Evolutionary conservation across 2,113 vertebrate genomes (phyloP), one percentile per base, ranked within the genome.

Genomic region (Poeciliopsis turrubarensis): DNA sequence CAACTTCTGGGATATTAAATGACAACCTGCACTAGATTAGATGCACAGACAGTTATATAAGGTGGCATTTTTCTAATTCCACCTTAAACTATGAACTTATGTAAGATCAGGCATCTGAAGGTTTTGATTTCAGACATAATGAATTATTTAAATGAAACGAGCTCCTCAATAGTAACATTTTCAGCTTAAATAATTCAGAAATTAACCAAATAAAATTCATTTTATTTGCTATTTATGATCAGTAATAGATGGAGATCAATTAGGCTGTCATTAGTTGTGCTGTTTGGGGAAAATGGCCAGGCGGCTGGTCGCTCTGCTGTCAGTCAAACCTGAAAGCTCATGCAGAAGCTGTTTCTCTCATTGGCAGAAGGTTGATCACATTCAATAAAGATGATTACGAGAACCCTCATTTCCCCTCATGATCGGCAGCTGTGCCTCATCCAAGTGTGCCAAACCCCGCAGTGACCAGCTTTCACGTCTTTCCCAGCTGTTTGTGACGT

Each of bases 361-460:
- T n/a, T 69, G 73, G 68, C 64, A 73, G 69, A 31, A 25, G 37
- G 73, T 6, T 3, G 22, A 39, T 47, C 30, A 62, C 4, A 75
- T n/a, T 32, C 68, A 75, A 79, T 77, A 70, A 72, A 78, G 71
- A 34, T 65, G 15, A 66, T 79, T 68, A 86, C 80, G 62, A 75
- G 4, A 70, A 57, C 71, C 77, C 61, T 61, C 68, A 19, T 71
- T 29, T 66, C 41, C 41, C 44, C 74, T 81, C 76, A 37, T 41
- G 30, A 44, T 79, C 41, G 69, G 79, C 82, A 87, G 84, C 87
- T 89, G 81, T 41, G 60, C 68, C 68, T 30, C 71, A 70, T 77
- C 26, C 8, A 0, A 37, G 73, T 9, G 8, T 70, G 74, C 80
- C 82, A 80, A 80, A 75, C 79, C 75, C 41, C 1, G 74, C 66